phyloP scores from a whole-genome alignment of 1,140 invertebrate genomes.

The Lasioglossum baleicum region DNA sequence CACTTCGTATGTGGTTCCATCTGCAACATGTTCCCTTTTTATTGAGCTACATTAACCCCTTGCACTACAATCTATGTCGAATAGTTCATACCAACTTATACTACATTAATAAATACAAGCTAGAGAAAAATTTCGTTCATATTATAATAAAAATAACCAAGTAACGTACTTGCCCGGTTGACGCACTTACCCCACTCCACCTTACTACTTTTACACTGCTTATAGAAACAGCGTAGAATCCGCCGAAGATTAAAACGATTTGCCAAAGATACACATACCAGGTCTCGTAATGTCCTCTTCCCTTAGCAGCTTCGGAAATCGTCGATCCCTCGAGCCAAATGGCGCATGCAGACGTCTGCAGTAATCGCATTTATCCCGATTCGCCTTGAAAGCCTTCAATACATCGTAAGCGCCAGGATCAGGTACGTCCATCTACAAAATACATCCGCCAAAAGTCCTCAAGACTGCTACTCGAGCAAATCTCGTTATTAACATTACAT shows the following conservation, averaged over 20 bases:
- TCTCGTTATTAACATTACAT: no score
- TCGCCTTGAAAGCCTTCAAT: constrained; percentile 55
- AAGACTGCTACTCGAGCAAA: not conserved
- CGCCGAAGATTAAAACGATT: no score
- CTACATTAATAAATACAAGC: no score
- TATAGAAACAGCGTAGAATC: no score
- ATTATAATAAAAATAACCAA: no score
- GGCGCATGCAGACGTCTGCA: constrained; percentile 29
- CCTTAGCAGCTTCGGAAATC: constrained; percentile 20
- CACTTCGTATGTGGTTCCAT: constrained; percentile 46
- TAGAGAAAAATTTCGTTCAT: no score
- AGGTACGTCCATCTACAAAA: constrained; percentile 43
- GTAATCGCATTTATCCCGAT: constrained; percentile 56
- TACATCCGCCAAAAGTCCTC: constrained; percentile 14
- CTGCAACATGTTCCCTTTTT: constrained; percentile 9
- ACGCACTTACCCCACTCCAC: no score
- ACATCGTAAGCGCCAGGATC: constrained; percentile 57
- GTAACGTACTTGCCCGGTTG: no score
- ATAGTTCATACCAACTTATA: no score
- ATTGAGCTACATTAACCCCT: no score
- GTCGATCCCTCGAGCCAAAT: constrained; percentile 38
- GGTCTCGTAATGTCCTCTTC: constrained; percentile 22
- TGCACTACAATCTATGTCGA: no score
- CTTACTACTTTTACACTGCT: no score
- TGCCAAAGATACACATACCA: constrained; percentile 23